Conservation (phyloP, 2,888 invertebrate genomes). For the Chrysotoxum bicinctum region DNA sequence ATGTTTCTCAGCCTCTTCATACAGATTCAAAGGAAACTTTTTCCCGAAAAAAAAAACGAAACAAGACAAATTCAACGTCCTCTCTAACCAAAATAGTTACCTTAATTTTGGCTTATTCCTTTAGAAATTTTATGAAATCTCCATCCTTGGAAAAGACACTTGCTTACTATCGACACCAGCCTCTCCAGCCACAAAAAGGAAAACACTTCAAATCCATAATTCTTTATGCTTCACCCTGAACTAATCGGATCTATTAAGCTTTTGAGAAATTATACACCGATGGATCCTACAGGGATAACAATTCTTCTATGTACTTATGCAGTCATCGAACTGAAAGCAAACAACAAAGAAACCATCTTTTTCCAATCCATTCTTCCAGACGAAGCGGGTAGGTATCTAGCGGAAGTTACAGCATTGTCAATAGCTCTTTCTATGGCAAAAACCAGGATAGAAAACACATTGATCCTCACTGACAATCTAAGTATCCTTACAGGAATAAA, state of each 20-base stretch:
- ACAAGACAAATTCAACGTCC: background rate
- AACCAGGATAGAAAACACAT: too few species aligned
- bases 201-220: background rate
- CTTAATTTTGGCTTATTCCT: background rate
- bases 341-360: too few species aligned
- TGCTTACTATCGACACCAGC: background rate
- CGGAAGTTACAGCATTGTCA: too few species aligned
- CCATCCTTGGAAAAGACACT: background rate
- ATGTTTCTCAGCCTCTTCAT: background rate
- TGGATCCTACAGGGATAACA: too few species aligned
- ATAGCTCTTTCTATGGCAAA: too few species aligned
- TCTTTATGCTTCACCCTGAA: background rate
- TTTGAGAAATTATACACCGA: too few species aligned
- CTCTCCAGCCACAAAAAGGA: background rate
- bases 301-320: too few species aligned
- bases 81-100: background rate
- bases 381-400: too few species aligned
- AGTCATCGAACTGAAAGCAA: too few species aligned
- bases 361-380: too few species aligned
- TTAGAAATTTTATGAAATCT: background rate
- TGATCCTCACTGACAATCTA: too few species aligned
- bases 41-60: background rate
- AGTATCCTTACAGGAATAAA: too few species aligned
- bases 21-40: background rate
- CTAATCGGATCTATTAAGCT: background rate